Evolutionary conservation across 2,888 invertebrate genomes (phyloP).

Genomic region (Drosophila anceps): DNA sequence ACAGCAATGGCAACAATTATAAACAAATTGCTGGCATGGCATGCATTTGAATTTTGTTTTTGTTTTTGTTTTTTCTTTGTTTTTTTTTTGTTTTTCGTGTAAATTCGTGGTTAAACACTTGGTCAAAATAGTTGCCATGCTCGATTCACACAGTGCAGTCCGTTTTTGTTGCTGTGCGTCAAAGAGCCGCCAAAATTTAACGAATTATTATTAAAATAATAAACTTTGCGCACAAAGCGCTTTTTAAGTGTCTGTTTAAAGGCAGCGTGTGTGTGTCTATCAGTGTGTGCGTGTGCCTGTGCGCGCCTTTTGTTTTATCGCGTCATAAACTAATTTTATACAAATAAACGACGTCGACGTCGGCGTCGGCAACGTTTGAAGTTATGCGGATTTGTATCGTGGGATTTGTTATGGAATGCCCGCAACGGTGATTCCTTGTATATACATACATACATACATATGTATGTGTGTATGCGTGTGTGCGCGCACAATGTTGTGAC

Average conservation of each 20-base stretch:
- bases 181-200: slow-evolving; percentile 64
- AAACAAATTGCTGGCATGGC: slow-evolving; percentile 60
- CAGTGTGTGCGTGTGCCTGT: slow-evolving; percentile 17
- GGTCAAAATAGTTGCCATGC: slow-evolving; percentile 56
- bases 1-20: slow-evolving; percentile 33
- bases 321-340: slow-evolving; percentile 76
- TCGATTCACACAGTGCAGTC: slow-evolving; percentile 66
- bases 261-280: slow-evolving; percentile 9
- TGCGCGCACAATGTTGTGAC: slow-evolving; percentile 50
- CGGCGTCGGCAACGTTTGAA: slow-evolving; percentile 58
- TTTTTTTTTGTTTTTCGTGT: slow-evolving; percentile 9
- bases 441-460: neutral
- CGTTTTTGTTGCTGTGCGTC: slow-evolving; percentile 58
- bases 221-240: slow-evolving; percentile 67
- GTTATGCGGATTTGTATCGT: slow-evolving; percentile 59
- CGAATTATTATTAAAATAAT: slow-evolving; percentile 80
- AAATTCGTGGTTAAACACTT: slow-evolving; percentile 30
- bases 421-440: slow-evolving; percentile 52
- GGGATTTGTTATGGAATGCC: slow-evolving; percentile 62
- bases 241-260: slow-evolving; percentile 71
- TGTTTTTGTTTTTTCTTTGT: neutral
- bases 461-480: slow-evolving; percentile 1
- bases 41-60: slow-evolving; percentile 52
- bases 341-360: slow-evolving; percentile 70
- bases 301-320: slow-evolving; percentile 37